Base-by-base conservation (phyloP, 2,888 invertebrate species). In the Sesia bembeciformis region DNA sequence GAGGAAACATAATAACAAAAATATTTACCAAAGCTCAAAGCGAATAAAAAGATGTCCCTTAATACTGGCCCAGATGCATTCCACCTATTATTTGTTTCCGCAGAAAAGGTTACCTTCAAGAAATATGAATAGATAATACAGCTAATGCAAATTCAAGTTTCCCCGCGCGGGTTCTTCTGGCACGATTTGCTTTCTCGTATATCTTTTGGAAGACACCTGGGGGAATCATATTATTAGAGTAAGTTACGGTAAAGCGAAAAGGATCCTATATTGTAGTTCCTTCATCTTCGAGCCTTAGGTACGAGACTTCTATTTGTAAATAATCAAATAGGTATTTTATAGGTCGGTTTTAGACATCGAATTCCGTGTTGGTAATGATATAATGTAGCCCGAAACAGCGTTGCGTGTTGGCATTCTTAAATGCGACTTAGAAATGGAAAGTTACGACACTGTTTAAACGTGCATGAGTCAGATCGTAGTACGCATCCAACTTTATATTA, bases 41-140 rank as follows among this genome's bases (percentile, higher is more conserved):
- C 77, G 80, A 84, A 86, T 85, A 83, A 78, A 87, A 86, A 84
- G 77, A 85, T 86, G 86, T 86, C 87, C 88, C 86, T 84, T 85
- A 87, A 87, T 84, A 74, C 77, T 74, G 72, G 58, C 79, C 74
- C 84, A 86, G 83, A 81, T 86, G 85, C 84, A 84, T 74, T 78
- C 76, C 64, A 74, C 75, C 86, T 84, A 87, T 87, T 84, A 87
- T 88, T 87, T 82, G 81, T 81, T 81, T 77, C 76, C 74, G 69
- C 70, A 63, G 69, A 73, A 83, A 81, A 77, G 75, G 75, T 81
- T 74, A 75, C 77, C 71, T 77, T 71, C 63, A 62, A 55, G 52
- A 57, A 62, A 62, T 58, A 57, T 58, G 60, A 57, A 62, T 62
- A 60, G 59, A 56, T 58, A 67, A 80, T 84, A 84, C 81, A 78